These are phyloP conservation scores for Megaustenia siamemsis DNA, from an alignment of 2,888 invertebrate species.

Conservation along the genomic window DNA sequence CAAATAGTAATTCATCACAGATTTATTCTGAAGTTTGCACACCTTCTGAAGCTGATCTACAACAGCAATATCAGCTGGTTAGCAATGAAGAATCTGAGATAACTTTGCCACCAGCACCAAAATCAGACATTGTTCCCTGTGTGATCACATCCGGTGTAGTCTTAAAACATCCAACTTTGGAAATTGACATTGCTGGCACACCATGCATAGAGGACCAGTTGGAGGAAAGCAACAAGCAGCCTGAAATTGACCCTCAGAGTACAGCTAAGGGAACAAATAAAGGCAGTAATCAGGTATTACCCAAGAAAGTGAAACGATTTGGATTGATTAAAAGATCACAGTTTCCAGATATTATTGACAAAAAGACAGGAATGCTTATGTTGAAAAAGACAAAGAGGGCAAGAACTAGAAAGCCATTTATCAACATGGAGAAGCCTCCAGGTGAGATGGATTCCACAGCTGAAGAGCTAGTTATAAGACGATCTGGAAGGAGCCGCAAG, in stretches of 20 bases:
- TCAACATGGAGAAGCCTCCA: background rate
- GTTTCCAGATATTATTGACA: constrained; percentile 25
- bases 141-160: constrained; percentile 38
- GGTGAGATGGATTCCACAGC: background rate
- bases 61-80: background rate
- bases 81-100: background rate
- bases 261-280: background rate
- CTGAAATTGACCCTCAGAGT: background rate
- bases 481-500: constrained; percentile 43
- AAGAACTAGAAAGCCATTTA: background rate
- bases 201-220: constrained; percentile 23
- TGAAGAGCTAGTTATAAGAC: constrained; percentile 38
- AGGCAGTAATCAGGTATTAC: background rate
- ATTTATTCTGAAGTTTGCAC: background rate
- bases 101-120: background rate
- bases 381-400: constrained; percentile 40
- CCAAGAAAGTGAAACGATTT: background rate
- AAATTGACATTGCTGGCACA: constrained; percentile 47
- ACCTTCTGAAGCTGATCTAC: background rate
- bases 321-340: background rate
- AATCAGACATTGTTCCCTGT: constrained; percentile 17
- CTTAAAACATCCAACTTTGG: constrained; percentile 25
- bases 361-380: constrained; percentile 30
- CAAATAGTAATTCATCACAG: background rate
- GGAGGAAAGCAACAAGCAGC: background rate